A percentile compares a stretch with the other conserved stretches of the same genome.
These are phyloP conservation scores for Caranx ignobilis DNA, from an alignment of 2,113 vertebrate species.

Conservation along the genomic window DNA sequence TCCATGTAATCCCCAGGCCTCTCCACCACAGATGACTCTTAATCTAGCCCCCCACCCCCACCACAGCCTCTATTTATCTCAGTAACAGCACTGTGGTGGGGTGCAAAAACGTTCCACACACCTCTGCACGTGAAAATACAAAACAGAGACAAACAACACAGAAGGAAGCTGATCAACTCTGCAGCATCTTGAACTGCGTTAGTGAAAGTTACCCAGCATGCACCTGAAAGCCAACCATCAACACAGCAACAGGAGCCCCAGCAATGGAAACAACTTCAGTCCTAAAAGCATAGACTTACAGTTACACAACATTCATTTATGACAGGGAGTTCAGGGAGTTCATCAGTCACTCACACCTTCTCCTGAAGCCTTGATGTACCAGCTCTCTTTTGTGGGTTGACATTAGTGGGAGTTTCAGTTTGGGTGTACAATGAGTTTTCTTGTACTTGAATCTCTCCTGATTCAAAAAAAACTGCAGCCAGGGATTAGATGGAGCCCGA, in stretches of 20 bases:
- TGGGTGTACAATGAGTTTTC: neutral
- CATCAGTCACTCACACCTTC: too few relatives aligned
- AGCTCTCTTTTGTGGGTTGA: neutral
- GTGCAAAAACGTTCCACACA: conserved; percentile 8
- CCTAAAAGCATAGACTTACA: neutral
- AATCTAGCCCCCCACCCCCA: conserved; percentile 59
- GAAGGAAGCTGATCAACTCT: neutral
- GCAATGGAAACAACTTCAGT: neutral
- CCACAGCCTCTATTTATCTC: conserved; percentile 51
- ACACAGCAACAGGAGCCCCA: neutral
- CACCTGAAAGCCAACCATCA: neutral
- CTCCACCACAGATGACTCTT: conserved; percentile 60
- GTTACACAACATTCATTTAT: too few relatives aligned
- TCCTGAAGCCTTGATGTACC: too few relatives aligned
- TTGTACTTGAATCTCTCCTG: too few relatives aligned
- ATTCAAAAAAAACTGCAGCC: too few relatives aligned
- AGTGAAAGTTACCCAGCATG: neutral
- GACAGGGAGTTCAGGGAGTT: too few relatives aligned
- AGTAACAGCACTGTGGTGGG: conserved; percentile 42
- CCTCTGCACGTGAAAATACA: conserved; percentile 5
- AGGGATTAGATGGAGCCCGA: too few relatives aligned
- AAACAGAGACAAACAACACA: neutral
- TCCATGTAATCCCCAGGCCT: conserved; percentile 59
- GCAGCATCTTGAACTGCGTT: neutral
- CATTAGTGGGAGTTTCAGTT: neutral